Percentiles rank a stretch among this genome's conserved stretches.
Evolutionary conservation across 1,140 invertebrate species (phyloP).

Genomic region (Trichonephila clavipes): DNA sequence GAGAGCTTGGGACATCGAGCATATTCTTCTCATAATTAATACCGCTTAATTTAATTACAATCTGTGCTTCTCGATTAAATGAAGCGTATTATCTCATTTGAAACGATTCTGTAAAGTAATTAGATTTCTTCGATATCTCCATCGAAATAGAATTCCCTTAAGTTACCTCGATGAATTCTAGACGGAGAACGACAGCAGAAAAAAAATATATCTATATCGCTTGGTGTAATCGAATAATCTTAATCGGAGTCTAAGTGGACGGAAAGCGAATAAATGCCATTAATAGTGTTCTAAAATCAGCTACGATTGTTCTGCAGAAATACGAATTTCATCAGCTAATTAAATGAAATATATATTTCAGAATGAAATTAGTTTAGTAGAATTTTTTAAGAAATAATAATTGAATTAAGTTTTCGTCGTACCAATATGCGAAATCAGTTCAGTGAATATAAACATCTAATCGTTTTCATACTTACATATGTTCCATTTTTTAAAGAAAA

Average conservation of each 20-base stretch:
- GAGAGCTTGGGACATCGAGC: background rate
- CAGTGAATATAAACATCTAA: constrained; percentile 8
- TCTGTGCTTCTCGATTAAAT: constrained; percentile 41
- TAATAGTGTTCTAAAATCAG: constrained; percentile 53
- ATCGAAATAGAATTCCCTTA: constrained; percentile 57
- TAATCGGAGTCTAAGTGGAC: constrained; percentile 53
- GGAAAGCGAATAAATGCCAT: constrained; percentile 45
- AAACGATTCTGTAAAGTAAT: constrained; percentile 53
- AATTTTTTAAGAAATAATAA: background rate
- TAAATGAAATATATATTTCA: constrained; percentile 20
- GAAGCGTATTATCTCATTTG: constrained; percentile 43
- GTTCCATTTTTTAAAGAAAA: background rate
- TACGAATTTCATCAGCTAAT: background rate
- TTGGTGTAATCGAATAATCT: constrained; percentile 53
- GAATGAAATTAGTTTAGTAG: background rate
- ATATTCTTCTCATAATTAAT: constrained; percentile 46
- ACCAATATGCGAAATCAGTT: background rate
- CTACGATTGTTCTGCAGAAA: background rate
- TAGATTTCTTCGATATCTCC: constrained; percentile 52
- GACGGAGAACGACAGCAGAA: background rate
- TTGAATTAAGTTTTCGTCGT: background rate
- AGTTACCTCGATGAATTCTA: background rate
- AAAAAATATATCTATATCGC: constrained; percentile 5
- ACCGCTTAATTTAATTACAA: constrained; percentile 56
- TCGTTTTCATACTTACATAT: background rate